A percentile compares a stretch with the other conserved stretches of the same genome.
phyloP scores from a whole-genome alignment of 2,797 vertebrate genomes.

The Sphenopsis melanotis region DNA sequence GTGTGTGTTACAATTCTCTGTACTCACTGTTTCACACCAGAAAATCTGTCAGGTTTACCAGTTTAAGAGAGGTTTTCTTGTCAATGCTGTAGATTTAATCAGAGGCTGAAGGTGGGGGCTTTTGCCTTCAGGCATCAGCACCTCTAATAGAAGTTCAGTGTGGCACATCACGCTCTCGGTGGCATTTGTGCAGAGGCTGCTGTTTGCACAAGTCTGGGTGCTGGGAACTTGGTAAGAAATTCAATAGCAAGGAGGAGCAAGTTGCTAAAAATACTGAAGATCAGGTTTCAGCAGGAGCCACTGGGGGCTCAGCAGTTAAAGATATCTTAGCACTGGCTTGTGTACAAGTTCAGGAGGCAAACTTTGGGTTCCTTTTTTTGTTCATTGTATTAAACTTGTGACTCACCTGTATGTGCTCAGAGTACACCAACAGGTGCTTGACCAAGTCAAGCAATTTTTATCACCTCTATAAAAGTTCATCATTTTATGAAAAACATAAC shows the following conservation, averaged over 20 bases:
- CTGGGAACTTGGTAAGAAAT: constrained; percentile 18
- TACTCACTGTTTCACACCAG: not conserved
- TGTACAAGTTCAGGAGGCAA: not conserved
- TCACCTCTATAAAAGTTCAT: not conserved
- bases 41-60: not conserved
- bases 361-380: not conserved
- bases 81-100: not conserved
- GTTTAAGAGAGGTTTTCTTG: not conserved
- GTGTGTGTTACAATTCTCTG: accelerated
- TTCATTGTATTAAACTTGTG: not conserved
- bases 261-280: constrained; percentile 43
- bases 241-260: constrained; percentile 23
- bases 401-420: not conserved
- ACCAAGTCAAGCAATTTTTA: not conserved
- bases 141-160: not conserved
- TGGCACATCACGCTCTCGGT: not conserved
- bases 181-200: constrained; percentile 17
- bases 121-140: not conserved
- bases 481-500: not conserved
- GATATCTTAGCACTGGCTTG: not conserved
- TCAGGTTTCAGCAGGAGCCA: not conserved
- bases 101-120: not conserved
- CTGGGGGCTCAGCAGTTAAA: not conserved
- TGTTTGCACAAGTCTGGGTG: constrained; percentile 5
- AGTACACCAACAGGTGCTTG: not conserved